Evolutionary conservation across 2,113 vertebrate species (phyloP).

Genomic region (Nesogale talazaci): DNA sequence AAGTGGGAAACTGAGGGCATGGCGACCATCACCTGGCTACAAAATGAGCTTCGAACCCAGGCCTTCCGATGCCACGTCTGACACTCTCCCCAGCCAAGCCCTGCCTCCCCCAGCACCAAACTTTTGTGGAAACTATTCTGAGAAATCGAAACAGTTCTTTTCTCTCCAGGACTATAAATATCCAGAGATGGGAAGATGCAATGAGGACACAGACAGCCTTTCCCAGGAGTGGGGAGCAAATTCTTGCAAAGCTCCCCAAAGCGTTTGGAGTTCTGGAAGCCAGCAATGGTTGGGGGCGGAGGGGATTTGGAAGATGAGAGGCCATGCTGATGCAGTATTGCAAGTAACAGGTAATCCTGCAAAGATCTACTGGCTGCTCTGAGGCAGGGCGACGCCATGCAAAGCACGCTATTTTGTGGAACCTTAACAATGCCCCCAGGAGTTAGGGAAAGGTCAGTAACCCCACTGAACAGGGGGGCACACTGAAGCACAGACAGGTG

Average conservation of each 20-base stretch:
- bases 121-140: constrained; percentile 78
- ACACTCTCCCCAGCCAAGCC: neutral
- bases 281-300: neutral
- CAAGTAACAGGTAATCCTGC: neutral
- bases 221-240: constrained; percentile 73
- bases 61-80: neutral
- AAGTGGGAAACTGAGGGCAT: constrained; percentile 3
- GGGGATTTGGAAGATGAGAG: neutral
- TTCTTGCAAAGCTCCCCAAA: constrained; percentile 72
- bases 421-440: neutral
- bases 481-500: neutral
- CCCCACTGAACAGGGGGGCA: neutral
- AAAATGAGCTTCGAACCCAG: neutral
- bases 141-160: constrained; percentile 79
- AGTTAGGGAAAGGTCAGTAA: neutral
- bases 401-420: neutral
- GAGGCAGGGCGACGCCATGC: neutral
- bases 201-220: constrained; percentile 77
- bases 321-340: neutral
- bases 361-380: neutral
- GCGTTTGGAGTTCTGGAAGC: constrained; percentile 69
- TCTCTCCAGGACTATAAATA: constrained; percentile 80
- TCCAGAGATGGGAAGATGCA: constrained; percentile 70
- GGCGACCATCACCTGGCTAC: neutral
- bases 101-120: constrained; percentile 50